phyloP scores from a whole-genome alignment of 2,888 invertebrate species.

The Chouioia cunea region DNA sequence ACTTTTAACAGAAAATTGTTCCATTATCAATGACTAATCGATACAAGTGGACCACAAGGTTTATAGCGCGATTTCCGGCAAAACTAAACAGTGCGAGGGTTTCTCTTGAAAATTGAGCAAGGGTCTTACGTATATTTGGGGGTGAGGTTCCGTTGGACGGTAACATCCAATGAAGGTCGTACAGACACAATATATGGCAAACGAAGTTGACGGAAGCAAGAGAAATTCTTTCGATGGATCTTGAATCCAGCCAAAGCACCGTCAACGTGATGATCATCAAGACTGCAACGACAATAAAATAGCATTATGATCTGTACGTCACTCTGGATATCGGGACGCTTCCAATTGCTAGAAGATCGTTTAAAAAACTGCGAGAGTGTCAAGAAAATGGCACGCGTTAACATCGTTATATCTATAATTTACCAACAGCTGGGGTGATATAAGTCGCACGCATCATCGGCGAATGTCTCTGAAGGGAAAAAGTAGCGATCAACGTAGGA shows the following conservation, averaged over 20 bases:
- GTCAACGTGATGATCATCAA: constrained; percentile 73
- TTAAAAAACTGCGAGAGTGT: neutral
- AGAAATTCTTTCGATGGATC: constrained; percentile 72
- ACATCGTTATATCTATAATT: constrained; percentile 14
- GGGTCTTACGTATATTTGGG: constrained; percentile 72
- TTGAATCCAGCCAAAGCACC: constrained; percentile 73
- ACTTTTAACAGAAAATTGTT: constrained; percentile 51
- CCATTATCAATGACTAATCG: too few species aligned
- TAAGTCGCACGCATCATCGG: constrained; percentile 72
- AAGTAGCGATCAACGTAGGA: constrained; percentile 73
- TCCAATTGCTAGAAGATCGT: neutral
- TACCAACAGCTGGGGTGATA: constrained; percentile 72
- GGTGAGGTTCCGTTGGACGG: constrained; percentile 74
- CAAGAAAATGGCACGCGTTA: too few species aligned
- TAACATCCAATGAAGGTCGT: constrained; percentile 73
- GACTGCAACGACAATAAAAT: constrained; percentile 59
- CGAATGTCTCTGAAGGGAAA: constrained; percentile 73
- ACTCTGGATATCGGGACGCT: too few species aligned
- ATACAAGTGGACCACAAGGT: too few species aligned
- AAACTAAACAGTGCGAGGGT: too few species aligned
- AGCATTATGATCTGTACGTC: too few species aligned
- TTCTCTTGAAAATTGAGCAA: neutral
- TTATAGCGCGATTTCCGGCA: too few species aligned
- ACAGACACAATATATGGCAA: constrained; percentile 73
- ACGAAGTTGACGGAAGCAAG: constrained; percentile 74